Evolutionary conservation across 2,888 invertebrate species (phyloP), one percentile per base, ranked within the genome.

Genomic region (Hirudinaria manillensis): DNA sequence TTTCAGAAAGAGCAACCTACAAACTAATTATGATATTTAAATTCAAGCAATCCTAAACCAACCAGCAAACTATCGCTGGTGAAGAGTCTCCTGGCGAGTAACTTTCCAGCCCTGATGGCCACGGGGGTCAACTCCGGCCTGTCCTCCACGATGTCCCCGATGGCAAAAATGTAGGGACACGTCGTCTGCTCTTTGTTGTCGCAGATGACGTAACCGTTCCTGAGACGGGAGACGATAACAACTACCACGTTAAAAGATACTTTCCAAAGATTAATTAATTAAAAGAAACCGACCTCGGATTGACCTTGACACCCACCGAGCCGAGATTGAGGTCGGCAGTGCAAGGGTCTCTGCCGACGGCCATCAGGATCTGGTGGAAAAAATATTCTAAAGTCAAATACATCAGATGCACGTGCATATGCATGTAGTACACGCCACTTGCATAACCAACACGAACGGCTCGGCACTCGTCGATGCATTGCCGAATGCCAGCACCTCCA

Each of bases 61-160:
- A 61, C 61, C 77, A 79, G 78, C 19, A 77, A 34, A 3, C 74
- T 78, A 38, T 80, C 75, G 1, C 75, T 76, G 19, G 75, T 79
- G 77, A 82, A 85, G 51, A 85, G 79, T 36, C 85, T 78, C 29
- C 79, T 78, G 56, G 83, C 82, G 74, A 83, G 78, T 19, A 83
- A 77, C 65, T 79, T 80, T 1, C 83, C 83, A 6, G 83, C 81
- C 78, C 81, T 80, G 34, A 83, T 82, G 38, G 83, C 83, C 29
- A 83, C 82, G 10, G 83, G 83, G 1, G 83, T 83, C 70, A 83
- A 77, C 74, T 83, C 82, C 51, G 82, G 82, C 72, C 77, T 88
- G 81, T 90, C 92, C 81, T 91, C 89, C 79, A 93, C 88, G 81
- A 94, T 91, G 13, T 91, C 91, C 80, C 83, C 83, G 21, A 83